Conservation (phyloP, 2,888 invertebrate genomes). For the Tiliacea citrago region DNA sequence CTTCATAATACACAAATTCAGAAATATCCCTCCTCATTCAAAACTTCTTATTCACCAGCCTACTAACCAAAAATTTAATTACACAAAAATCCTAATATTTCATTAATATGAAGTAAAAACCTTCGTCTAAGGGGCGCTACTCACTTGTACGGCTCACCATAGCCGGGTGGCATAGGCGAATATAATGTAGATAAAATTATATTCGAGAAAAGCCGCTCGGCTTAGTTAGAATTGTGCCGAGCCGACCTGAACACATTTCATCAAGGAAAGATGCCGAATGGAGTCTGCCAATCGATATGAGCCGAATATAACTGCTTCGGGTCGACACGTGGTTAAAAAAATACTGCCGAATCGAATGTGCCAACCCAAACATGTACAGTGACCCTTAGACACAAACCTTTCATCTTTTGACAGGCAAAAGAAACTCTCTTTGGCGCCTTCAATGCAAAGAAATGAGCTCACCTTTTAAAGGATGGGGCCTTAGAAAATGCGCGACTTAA, state of each 20-base stretch:
- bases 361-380: background rate
- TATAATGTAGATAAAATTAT: too few species aligned
- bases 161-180: background rate
- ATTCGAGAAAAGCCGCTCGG: background rate
- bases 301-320: background rate
- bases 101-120: conserved; percentile 52
- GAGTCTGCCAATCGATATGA: background rate
- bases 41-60: background rate
- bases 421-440: conserved; percentile 73
- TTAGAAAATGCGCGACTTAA: conserved; percentile 66
- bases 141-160: background rate
- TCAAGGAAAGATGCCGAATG: background rate
- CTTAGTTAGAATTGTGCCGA: background rate
- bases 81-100: conserved; percentile 37
- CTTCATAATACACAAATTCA: background rate
- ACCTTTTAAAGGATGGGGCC: conserved; percentile 71
- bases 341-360: background rate
- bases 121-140: conserved; percentile 26
- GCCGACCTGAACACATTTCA: background rate
- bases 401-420: conserved; percentile 67
- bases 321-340: background rate
- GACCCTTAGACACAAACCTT: conserved; percentile 63
- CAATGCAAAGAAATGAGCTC: conserved; percentile 75
- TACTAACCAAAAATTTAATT: background rate
- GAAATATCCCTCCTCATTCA: background rate